phyloP scores from a whole-genome alignment of 2,888 invertebrate genomes.

The Taenaris catops region DNA sequence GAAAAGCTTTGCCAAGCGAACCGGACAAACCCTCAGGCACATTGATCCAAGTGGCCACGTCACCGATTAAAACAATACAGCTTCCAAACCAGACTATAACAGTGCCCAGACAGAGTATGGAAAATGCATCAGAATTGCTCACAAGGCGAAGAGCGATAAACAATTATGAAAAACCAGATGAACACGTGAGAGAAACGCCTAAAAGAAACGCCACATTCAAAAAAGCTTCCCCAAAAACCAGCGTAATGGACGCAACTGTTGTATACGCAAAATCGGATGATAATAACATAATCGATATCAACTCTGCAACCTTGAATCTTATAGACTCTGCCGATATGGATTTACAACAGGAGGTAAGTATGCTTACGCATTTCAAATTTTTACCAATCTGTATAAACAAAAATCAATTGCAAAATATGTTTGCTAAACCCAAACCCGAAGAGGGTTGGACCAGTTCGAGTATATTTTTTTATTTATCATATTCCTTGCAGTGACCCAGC shows the following conservation, averaged over 20 bases:
- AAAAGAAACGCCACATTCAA: constrained; percentile 66
- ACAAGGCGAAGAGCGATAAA: constrained; percentile 54
- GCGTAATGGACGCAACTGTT: constrained; percentile 53
- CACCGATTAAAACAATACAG: constrained; percentile 57
- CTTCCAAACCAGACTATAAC: constrained; percentile 67
- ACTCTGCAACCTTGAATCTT: constrained; percentile 64
- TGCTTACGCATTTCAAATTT: neutral
- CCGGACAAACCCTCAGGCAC: constrained; percentile 40
- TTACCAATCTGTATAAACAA: no score
- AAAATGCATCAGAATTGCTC: constrained; percentile 62
- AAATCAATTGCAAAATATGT: no score
- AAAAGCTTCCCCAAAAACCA: constrained; percentile 48
- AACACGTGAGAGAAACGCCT: constrained; percentile 48
- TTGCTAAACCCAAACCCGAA: no score
- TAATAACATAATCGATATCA: constrained; percentile 62
- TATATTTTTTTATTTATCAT: no score
- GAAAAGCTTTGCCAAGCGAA: constrained; percentile 58
- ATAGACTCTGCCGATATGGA: constrained; percentile 50
- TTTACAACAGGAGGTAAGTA: constrained; percentile 43
- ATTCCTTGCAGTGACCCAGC: no score
- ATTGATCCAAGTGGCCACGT: constrained; percentile 39
- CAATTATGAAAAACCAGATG: constrained; percentile 50
- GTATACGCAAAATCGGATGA: constrained; percentile 55
- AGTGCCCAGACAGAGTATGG: constrained; percentile 61
- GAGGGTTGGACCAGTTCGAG: no score